Conservation (phyloP, 2,113 vertebrate genomes). For the Catharus fuscescens region DNA sequence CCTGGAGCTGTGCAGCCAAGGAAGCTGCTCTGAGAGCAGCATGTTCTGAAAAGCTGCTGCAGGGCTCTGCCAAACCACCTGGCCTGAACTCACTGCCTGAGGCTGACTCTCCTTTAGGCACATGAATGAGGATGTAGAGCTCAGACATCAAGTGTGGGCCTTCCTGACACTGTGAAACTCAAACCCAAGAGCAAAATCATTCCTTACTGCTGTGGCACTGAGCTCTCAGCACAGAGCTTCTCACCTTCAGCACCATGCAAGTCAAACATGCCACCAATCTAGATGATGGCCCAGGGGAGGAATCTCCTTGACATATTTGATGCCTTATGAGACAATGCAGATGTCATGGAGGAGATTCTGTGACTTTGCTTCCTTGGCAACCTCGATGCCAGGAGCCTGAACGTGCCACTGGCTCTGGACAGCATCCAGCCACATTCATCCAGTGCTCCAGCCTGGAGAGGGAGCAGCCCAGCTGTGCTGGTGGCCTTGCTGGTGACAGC, state of each 20-base stretch:
- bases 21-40: neutral
- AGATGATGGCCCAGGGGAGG: neutral
- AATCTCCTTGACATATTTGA: neutral
- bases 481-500: neutral
- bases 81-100: neutral
- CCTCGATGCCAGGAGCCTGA: neutral
- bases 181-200: neutral
- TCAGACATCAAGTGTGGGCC: neutral
- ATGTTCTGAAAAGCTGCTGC: neutral
- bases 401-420: accelerated
- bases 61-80: neutral
- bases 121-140: neutral
- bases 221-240: neutral
- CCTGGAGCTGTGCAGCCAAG: accelerated
- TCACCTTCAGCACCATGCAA: neutral
- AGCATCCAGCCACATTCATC: accelerated
- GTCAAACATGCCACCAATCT: neutral
- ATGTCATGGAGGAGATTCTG: neutral
- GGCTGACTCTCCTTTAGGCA: neutral
- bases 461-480: neutral
- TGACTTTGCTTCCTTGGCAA: neutral
- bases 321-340: neutral
- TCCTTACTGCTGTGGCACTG: neutral
- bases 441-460: neutral
- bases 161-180: neutral